Evolutionary conservation across 2,113 vertebrate genomes (phyloP).

Genomic region (Porphyrio hochstetteri): DNA sequence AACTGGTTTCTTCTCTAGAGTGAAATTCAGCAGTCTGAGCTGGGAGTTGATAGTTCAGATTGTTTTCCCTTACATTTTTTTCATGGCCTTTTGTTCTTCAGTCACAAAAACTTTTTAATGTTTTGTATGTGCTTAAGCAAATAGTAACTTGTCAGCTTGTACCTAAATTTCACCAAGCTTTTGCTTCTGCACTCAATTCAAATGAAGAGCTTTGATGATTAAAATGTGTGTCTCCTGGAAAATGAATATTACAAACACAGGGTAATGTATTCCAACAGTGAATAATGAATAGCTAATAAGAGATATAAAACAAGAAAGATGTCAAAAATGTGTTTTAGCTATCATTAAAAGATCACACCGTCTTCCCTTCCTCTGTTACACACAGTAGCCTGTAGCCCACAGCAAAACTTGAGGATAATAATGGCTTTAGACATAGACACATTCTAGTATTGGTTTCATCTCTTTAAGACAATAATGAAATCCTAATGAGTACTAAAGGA

Average conservation of each 20-base stretch:
- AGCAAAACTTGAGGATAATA: background rate
- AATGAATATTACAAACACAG: background rate
- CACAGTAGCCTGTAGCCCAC: background rate
- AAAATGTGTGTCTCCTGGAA: background rate
- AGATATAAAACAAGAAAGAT: slow-evolving; percentile 8
- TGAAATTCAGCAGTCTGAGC: background rate
- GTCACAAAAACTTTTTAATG: background rate
- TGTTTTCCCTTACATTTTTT: background rate
- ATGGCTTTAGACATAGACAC: slow-evolving; percentile 39
- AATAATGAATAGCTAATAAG: slow-evolving; percentile 58
- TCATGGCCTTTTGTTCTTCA: background rate
- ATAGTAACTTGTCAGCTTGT: slow-evolving; percentile 19
- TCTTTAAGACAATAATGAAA: slow-evolving; percentile 58
- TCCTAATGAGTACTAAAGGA: slow-evolving; percentile 47
- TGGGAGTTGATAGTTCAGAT: background rate
- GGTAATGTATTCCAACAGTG: background rate
- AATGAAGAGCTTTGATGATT: background rate
- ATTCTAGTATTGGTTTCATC: background rate
- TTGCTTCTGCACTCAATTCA: slow-evolving; percentile 2
- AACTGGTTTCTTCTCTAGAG: background rate
- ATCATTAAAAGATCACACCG: slow-evolving; percentile 52
- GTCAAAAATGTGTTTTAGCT: slow-evolving; percentile 26
- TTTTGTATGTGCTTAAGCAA: background rate
- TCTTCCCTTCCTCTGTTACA: slow-evolving; percentile 16
- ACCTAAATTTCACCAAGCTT: slow-evolving; percentile 28